These are phyloP conservation scores for Intoshia linei DNA, from an alignment of 1,140 invertebrate species.

Conservation along the genomic window DNA sequence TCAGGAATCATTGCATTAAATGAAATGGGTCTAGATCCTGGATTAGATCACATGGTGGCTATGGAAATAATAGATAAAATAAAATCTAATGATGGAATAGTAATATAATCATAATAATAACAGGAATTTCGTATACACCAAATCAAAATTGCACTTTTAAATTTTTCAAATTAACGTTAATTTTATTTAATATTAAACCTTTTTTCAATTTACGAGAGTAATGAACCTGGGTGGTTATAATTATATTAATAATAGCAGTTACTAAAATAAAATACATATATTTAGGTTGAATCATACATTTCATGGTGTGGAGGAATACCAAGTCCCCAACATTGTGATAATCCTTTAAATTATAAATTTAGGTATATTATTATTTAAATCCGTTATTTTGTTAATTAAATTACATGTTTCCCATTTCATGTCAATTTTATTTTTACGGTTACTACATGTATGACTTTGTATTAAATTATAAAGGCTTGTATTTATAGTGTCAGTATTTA, in stretches of 20 bases:
- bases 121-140: slow-evolving; percentile 1
- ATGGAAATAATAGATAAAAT: slow-evolving; percentile 75
- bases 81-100: slow-evolving; percentile 34
- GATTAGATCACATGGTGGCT: slow-evolving; percentile 78
- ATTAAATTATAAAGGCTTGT: no score
- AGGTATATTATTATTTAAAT: slow-evolving; percentile 24
- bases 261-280: no score
- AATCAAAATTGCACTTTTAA: background rate
- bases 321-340: slow-evolving; percentile 65
- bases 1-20: slow-evolving; percentile 61
- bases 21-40: slow-evolving; percentile 81
- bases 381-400: background rate
- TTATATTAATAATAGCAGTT: no score
- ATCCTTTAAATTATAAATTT: slow-evolving; percentile 68
- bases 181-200: no score
- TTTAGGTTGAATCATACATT: slow-evolving; percentile 43
- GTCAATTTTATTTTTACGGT: background rate
- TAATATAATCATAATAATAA: slow-evolving; percentile 9
- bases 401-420: background rate
- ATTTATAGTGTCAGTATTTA: no score
- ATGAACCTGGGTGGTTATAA: no score
- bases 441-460: no score
- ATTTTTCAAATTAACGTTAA: background rate
- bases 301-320: slow-evolving; percentile 84
- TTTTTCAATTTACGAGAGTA: no score